Evolutionary conservation across 2,113 vertebrate genomes (phyloP).

Genomic region (Paramormyrops kingsleyae): DNA sequence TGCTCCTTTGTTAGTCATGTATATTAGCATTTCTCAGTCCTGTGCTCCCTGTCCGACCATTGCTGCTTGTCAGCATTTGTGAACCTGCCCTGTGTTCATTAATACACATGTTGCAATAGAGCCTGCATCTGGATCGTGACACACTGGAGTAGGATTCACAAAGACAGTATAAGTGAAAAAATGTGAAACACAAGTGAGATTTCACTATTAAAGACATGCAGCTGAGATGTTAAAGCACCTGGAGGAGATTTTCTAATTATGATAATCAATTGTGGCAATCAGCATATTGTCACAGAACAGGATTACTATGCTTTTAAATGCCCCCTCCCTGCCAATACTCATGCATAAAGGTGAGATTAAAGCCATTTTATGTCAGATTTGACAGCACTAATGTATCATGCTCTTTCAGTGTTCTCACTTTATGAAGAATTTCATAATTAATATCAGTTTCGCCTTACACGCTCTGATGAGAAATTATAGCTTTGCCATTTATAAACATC

Average conservation of each 20-base stretch:
- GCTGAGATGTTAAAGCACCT: conserved; percentile 31
- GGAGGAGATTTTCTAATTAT: conserved; percentile 35
- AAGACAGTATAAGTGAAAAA: conserved; percentile 24
- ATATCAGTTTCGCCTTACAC: conserved; percentile 48
- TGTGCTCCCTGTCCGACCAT: no score
- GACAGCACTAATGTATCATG: conserved; percentile 42
- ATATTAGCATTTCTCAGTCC: no score
- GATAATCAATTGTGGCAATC: conserved; percentile 38
- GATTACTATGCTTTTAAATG: conserved; percentile 22
- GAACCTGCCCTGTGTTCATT: no score
- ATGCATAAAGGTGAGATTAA: conserved; percentile 37
- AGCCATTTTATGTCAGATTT: conserved; percentile 42
- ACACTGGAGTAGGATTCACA: conserved; percentile 33
- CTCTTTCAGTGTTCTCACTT: conserved; percentile 43
- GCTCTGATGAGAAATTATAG: conserved; percentile 57
- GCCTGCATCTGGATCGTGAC: not conserved
- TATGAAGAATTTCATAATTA: conserved; percentile 56
- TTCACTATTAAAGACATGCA: conserved; percentile 26
- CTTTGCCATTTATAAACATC: conserved; percentile 57
- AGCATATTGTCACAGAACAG: conserved; percentile 29
- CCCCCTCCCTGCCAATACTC: not conserved
- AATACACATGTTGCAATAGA: not conserved
- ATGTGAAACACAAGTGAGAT: conserved; percentile 7
- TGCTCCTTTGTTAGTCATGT: no score
- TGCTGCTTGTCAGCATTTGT: no score